Evolutionary conservation across 2,888 invertebrate genomes (phyloP).

Genomic region (Pterostichus madidus): DNA sequence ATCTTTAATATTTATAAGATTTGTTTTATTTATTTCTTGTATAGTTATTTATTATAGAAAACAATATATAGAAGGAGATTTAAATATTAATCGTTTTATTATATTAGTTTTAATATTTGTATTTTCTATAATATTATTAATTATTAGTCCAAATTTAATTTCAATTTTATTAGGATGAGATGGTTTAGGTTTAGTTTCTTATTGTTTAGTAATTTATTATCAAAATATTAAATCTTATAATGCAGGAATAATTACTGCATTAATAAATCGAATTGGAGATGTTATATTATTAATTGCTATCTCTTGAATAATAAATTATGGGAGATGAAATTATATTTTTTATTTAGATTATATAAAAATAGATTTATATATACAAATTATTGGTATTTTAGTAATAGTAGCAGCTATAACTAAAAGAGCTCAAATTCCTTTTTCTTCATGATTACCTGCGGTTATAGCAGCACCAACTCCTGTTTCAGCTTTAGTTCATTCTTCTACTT

Average conservation of each 20-base stretch:
- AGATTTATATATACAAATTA: slow-evolving; percentile 77
- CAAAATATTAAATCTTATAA: too few species aligned
- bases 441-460: slow-evolving; percentile 87
- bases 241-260: too few species aligned
- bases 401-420: slow-evolving; percentile 88
- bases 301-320: slow-evolving; percentile 82
- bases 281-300: slow-evolving; percentile 82
- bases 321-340: slow-evolving; percentile 74
- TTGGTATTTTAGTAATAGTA: slow-evolving; percentile 77
- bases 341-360: slow-evolving; percentile 77
- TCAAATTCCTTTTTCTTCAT: slow-evolving; percentile 89
- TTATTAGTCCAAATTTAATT: slow-evolving; percentile 72
- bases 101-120: slow-evolving; percentile 58
- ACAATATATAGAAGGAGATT: slow-evolving; percentile 77
- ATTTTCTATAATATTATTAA: slow-evolving; percentile 57
- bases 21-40: slow-evolving; percentile 54
- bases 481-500: slow-evolving; percentile 77
- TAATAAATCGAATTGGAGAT: slow-evolving; percentile 78
- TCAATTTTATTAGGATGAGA: too few species aligned
- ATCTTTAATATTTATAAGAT: slow-evolving; percentile 70
- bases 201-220: too few species aligned
- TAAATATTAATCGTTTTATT: slow-evolving; percentile 73
- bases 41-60: slow-evolving; percentile 83
- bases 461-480: slow-evolving; percentile 86
- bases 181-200: too few species aligned